Base-by-base conservation (phyloP, 2,113 vertebrate species). In the Delphinapterus leucas region DNA sequence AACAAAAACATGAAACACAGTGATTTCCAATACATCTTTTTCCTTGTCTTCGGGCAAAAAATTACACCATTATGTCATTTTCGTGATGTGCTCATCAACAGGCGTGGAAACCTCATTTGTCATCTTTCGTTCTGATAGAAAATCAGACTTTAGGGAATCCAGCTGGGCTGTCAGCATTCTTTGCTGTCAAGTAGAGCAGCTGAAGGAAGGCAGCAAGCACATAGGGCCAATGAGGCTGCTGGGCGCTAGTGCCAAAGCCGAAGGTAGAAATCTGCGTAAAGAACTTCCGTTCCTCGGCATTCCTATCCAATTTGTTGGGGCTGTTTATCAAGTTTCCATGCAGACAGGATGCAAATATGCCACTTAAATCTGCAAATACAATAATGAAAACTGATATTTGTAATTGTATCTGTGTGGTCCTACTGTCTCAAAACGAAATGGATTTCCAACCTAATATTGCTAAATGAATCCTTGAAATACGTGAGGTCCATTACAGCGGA, bases 381-480 rank as follows among this genome's bases (percentile, higher is more conserved):
- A 97, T 98, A 98, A 98, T 97, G 98, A 98, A 98, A 99, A 98
- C 96, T 93, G 96, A 98, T 98, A 98, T 95, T 97, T 61, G 86
- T 97, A 98, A 98, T 94, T 98, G 79, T 82, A 92, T 97, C 90
- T 98, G 81, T 97, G 96, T 98, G 98, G 97, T 82, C 94, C 73
- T 92, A 97, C 28, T 98, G 98, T 98, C 94, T 98, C 93, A 96
- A 96, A 97, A 96, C 98, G 96, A 98, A 98, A 95, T 98, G 92
- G 82, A 96, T 98, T 81, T 91, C 70, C 96, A 98, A 83, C 87
- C 82, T 98, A 98, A 97, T 95, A 94, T 89, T 97, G 94, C 96
- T 95, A 98, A 98, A 98, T 93, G n/a, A 98, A 98, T 98, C 84
- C 96, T 89, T 31, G 31, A 96, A 98, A 98, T 98, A 95, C 73